These are phyloP conservation scores for Drosophila lacertosa DNA, from an alignment of 1,140 invertebrate species.

Conservation along the genomic window DNA sequence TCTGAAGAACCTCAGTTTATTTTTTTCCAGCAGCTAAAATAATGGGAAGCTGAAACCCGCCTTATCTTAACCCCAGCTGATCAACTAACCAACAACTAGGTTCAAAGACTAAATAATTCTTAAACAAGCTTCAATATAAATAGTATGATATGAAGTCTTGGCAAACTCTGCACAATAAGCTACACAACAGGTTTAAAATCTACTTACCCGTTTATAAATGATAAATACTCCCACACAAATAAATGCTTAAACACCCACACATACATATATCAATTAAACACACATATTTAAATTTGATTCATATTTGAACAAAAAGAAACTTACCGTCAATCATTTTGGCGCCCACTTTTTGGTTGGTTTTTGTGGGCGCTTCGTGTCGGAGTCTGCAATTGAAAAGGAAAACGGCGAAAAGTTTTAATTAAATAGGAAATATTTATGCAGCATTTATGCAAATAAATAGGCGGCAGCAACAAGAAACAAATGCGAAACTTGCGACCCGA, in stretches of 20 bases:
- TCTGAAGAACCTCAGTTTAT: too few species aligned
- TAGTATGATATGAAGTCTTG: too few species aligned
- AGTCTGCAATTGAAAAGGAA: conserved; percentile 52
- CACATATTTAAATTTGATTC: conserved; percentile 3
- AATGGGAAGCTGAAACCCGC: too few species aligned
- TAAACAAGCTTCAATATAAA: too few species aligned
- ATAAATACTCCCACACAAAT: too few species aligned
- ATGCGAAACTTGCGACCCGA: conserved; percentile 30
- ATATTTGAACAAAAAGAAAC: conserved; percentile 8
- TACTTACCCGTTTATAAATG: too few species aligned
- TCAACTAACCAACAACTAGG: too few species aligned
- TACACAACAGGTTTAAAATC: too few species aligned
- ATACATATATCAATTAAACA: background rate
- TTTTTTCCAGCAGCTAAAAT: too few species aligned
- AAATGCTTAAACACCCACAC: background rate
- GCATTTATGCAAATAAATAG: conserved; percentile 59
- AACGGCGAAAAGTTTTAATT: conserved; percentile 77
- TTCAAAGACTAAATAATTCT: too few species aligned
- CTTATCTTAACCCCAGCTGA: too few species aligned
- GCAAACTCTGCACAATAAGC: too few species aligned
- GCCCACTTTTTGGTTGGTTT: background rate
- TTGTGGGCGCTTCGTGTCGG: background rate
- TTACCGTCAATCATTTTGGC: conserved; percentile 46
- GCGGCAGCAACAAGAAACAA: conserved; percentile 29
- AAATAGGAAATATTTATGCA: conserved; percentile 72